Base-by-base conservation (phyloP, 1,140 invertebrate genomes). In the Alviniconcha marisindica region DNA sequence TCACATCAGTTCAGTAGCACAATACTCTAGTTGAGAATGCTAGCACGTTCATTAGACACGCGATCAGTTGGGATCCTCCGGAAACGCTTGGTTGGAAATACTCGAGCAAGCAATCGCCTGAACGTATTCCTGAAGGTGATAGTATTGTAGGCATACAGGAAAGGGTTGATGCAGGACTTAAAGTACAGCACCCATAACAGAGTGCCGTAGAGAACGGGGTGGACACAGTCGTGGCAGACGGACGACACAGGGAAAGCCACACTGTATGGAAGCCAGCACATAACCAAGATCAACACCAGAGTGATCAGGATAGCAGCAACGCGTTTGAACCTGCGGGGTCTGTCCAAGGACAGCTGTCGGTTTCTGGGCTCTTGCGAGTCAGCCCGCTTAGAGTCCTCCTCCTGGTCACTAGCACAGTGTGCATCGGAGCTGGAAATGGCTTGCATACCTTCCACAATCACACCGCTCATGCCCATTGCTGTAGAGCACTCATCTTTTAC, bases 121-220 rank as follows among this genome's bases (percentile, higher is more conserved):
- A 71, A 71, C 36, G 18, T 40, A 36, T 71, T 71, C 36, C 69
- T 14, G 69, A 71, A 71, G 69, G 69, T 36, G 36, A 71, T 40
- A 36, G 69, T 71, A 36, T 71, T 71, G 69, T 71, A 71, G 18
- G 69, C 69, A 21, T 71, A 71, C 33, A 71, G 69, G 69, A 71
- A 71, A 21, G 69, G 69, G 69, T 71, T 71, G 69, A 71, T 71
- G 69, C 69, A 71, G 10, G 36, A 71, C 69, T 71, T 71, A 36
- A 38, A 71, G 69, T 71, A 71, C 7, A 71, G 69, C 69, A 71
- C 3, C 69, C 69, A 71, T 0, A 71, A 5, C 36, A 71, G 69
- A 15, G 24, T 18, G 69, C 69, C 36, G 69, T 71, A 71, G 36
- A 71, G 14, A 24, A 71, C 15, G 4, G 69, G 69, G 69, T 71